Evolutionary conservation across 2,797 vertebrate species (phyloP), one percentile per base, ranked within the genome.

Genomic region (Arrhamphus sclerolepis): DNA sequence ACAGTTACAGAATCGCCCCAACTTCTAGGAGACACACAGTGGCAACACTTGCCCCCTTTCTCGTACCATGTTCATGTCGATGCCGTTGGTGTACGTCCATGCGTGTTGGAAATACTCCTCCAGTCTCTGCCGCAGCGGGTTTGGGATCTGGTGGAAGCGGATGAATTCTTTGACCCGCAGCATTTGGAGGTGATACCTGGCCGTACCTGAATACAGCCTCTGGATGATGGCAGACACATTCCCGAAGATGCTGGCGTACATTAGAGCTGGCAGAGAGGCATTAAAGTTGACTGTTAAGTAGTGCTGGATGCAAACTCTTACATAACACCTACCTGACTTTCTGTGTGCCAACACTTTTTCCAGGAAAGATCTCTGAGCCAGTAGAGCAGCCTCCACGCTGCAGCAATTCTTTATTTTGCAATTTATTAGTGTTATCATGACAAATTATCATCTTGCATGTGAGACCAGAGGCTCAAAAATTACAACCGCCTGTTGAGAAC

Each of bases 51-150:
- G 26, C 41, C 17, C 40, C 48, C 61, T 85, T 34, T 34, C 31
- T 90, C 95, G 83, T 96, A 98, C 98, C 97, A 98, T 99, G 78
- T 99, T 99, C 98, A 99, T 98, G 89, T 99, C 98, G 76, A 99
- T 98, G 91, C 98, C 98, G 31, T 99, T 99, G 89, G 98, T 99
- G 91, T 99, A 98, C 0, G 95, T 95, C 97, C 98, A 99, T 0
- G 98, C 97, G 0, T 99, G 98, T 71, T 99, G 96, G 87, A 99
- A 99, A 71, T 99, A 99, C 56, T 99, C 98, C 89, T 99, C 98
- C 56, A 99, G 94, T 20, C 97, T 87, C 80, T 99, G 98, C 39
- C 97, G 87, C 80, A 99, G 92, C 0, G 98, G 98, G 87, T 99
- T 99, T 0, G 98, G 98, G 78, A 99, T 99, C 90, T 99, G 98